A percentile compares a stretch with the other conserved stretches of the same genome.
Evolutionary conservation across 1,140 invertebrate genomes (phyloP).

Genomic region (Drosophila takahashii): DNA sequence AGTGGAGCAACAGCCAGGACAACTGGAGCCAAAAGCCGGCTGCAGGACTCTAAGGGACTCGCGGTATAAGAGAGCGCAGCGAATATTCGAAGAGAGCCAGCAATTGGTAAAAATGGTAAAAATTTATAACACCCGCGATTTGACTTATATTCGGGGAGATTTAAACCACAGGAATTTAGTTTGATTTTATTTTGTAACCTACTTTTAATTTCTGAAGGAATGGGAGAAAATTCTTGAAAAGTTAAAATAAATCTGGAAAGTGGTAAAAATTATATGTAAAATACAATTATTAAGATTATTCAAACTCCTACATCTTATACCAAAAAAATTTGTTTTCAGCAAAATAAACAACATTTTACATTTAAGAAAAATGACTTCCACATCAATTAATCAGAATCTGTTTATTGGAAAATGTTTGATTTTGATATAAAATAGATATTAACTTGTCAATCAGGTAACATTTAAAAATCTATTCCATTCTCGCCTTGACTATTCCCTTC

Average conservation of each 20-base stretch:
- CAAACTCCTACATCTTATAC: too few species aligned
- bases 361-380: too few species aligned
- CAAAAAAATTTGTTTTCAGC: too few species aligned
- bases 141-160: neutral
- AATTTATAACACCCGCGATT: neutral
- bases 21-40: constrained; percentile 41
- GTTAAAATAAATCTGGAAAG: too few species aligned
- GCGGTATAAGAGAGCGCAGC: neutral
- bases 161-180: neutral
- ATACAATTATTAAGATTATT: too few species aligned
- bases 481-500: neutral
- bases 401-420: too few species aligned
- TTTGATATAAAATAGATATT: too few species aligned
- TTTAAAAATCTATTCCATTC: neutral
- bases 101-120: constrained; percentile 1
- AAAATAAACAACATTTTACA: too few species aligned
- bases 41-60: neutral
- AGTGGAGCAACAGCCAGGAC: constrained; percentile 61
- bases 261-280: too few species aligned
- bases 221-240: too few species aligned
- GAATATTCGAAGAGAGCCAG: neutral
- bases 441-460: neutral
- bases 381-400: too few species aligned
- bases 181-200: neutral
- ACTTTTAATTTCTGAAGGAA: neutral